Evolutionary conservation across 2,113 vertebrate genomes (phyloP).

Genomic region (Mus spicilegus): DNA sequence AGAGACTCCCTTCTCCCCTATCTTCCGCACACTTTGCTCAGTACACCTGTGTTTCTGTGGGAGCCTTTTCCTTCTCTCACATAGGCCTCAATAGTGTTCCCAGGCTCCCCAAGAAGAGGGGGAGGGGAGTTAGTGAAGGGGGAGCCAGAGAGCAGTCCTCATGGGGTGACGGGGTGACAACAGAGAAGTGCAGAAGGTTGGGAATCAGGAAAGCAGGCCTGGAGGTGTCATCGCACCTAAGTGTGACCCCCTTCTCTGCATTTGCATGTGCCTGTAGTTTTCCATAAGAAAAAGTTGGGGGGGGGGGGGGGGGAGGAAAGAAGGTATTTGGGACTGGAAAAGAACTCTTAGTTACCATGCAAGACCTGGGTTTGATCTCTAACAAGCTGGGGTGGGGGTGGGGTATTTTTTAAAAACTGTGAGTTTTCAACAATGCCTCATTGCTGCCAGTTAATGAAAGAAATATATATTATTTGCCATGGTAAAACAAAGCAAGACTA

Average conservation of each 20-base stretch:
- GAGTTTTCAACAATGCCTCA: not conserved
- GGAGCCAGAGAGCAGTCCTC: not conserved
- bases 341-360: not conserved
- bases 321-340: not conserved
- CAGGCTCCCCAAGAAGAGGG: not conserved
- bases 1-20: not conserved
- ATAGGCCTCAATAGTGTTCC: not conserved
- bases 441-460: not conserved
- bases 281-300: not conserved
- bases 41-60: not conserved
- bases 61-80: not conserved
- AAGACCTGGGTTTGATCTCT: not conserved
- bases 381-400: not conserved
- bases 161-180: rapidly evolving
- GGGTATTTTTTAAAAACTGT: not conserved
- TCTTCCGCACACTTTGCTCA: too few species aligned
- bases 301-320: not conserved
- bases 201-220: not conserved
- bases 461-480: not conserved
- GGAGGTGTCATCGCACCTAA: not conserved
- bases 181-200: not conserved
- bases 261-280: not conserved
- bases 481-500: not conserved
- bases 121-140: not conserved
- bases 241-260: not conserved